A percentile compares a stretch with the other conserved stretches of the same genome.
phyloP scores from a whole-genome alignment of 1,140 invertebrate species.

The Melitaea cinxia region DNA sequence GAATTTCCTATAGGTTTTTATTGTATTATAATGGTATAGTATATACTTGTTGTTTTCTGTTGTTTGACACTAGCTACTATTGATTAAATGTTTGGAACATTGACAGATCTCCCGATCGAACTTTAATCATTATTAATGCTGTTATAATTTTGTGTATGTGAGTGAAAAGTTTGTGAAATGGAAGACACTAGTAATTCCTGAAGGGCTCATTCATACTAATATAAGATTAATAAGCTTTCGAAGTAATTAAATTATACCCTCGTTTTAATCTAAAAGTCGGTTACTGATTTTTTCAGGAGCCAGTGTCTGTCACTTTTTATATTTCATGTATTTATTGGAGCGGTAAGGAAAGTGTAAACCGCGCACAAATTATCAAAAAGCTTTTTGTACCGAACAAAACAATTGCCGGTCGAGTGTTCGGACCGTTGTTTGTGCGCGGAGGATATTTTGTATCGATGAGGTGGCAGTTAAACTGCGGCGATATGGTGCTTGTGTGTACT shows the following conservation, averaged over 20 bases:
- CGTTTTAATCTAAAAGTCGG: slow-evolving; percentile 3
- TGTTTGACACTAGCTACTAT: slow-evolving; percentile 63
- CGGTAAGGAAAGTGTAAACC: slow-evolving; percentile 19
- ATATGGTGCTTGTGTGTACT: slow-evolving; percentile 75
- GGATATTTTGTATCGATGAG: slow-evolving; percentile 48
- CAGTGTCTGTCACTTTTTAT: slow-evolving; percentile 40
- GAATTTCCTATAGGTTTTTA: slow-evolving; percentile 73
- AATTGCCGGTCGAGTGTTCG: slow-evolving; percentile 34
- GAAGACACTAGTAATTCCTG: slow-evolving; percentile 13
- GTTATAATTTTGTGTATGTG: slow-evolving; percentile 32
- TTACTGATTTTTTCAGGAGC: slow-evolving; percentile 23
- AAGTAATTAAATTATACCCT: slow-evolving; percentile 16
- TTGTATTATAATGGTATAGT: slow-evolving; percentile 74
- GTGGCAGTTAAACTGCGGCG: slow-evolving; percentile 70
- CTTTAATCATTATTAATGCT: slow-evolving; percentile 35
- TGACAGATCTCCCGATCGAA: slow-evolving; percentile 65
- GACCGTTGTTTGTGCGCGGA: slow-evolving; percentile 37
- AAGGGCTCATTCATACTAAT: slow-evolving; percentile 10
- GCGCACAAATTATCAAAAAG: slow-evolving; percentile 15
- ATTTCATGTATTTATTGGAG: slow-evolving; percentile 35
- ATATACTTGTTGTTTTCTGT: slow-evolving; percentile 75
- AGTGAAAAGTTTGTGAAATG: slow-evolving; percentile 22
- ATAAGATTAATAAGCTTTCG: neutral
- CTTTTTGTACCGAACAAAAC: slow-evolving; percentile 9
- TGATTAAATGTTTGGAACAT: slow-evolving; percentile 51